Conservation (phyloP, 2,113 vertebrate genomes). For the Myotis davidii region DNA sequence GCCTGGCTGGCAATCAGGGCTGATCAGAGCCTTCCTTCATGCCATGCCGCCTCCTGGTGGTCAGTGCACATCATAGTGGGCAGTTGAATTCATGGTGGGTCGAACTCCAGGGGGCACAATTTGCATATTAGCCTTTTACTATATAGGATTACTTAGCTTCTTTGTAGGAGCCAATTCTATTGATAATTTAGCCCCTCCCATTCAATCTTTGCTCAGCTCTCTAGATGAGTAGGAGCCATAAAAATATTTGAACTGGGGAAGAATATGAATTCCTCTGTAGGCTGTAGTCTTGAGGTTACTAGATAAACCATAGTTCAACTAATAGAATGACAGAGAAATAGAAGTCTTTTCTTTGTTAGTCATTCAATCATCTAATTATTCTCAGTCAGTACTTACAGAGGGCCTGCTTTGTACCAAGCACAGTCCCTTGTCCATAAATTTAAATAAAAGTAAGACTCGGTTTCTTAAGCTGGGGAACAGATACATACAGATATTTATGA, state of each 20-base stretch:
- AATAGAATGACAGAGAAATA: neutral
- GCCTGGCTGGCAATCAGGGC: no score
- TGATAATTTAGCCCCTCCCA: neutral
- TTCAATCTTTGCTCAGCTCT: neutral
- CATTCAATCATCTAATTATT: neutral
- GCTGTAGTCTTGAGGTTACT: neutral
- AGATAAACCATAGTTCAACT: constrained; percentile 15
- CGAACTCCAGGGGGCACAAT: no score
- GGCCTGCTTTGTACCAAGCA: neutral
- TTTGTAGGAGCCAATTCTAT: neutral
- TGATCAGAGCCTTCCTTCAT: no score
- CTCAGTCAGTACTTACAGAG: neutral
- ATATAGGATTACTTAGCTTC: neutral
- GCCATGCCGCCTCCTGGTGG: no score
- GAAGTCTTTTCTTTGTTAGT: constrained; percentile 5
- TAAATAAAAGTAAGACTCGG: neutral
- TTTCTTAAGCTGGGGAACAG: neutral
- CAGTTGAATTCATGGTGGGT: no score
- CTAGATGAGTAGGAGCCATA: neutral
- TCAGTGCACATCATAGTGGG: no score
- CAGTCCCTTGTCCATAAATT: neutral
- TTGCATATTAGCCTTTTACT: no score
- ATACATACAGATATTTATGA: neutral
- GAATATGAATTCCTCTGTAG: neutral
- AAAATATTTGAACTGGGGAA: neutral